Conservation (phyloP, 92 coral and sea anemone genomes). For the Epizoanthus ramosus region DNA sequence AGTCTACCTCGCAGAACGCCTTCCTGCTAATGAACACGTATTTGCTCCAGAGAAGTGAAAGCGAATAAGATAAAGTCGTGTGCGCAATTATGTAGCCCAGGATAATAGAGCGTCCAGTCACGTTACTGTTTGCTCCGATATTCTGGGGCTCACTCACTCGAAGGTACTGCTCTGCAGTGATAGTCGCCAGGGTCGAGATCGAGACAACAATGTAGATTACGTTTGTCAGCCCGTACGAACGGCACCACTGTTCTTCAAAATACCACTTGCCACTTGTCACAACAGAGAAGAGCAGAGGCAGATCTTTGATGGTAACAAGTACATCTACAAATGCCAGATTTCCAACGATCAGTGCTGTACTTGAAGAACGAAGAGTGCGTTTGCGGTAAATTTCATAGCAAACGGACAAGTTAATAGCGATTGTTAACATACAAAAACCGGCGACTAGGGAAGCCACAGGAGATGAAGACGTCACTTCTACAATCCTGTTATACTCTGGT, state of each 20-base stretch:
- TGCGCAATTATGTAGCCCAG: constrained; percentile 97
- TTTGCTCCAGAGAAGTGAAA: constrained; percentile 95
- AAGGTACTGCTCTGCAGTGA: constrained; percentile 89
- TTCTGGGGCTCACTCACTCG: constrained; percentile 58
- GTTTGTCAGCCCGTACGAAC: constrained; percentile 92
- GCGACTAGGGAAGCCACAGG: constrained; percentile 81
- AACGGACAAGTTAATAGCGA: constrained; percentile 79
- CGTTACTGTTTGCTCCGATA: constrained; percentile 12
- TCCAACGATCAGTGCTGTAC: constrained; percentile 94
- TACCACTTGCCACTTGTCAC: constrained; percentile 88
- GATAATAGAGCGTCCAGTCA: constrained; percentile 64
- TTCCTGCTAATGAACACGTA: constrained; percentile 95
- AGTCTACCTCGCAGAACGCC: constrained; percentile 95
- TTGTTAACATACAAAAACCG: constrained; percentile 82
- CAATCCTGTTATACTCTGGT: constrained; percentile 30
- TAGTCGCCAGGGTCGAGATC: constrained; percentile 93
- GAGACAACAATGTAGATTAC: constrained; percentile 97
- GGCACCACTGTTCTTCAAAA: constrained; percentile 98
- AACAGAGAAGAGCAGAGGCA: constrained; percentile 86
- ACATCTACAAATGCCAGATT: constrained; percentile 95
- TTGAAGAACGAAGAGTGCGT: constrained; percentile 88
- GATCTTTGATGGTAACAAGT: constrained; percentile 92
- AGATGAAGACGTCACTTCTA: constrained; percentile 88
- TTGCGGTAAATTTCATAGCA: constrained; percentile 89
- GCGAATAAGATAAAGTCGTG: constrained; percentile 94